phyloP scores from a whole-genome alignment of 2,888 invertebrate genomes.

The Xanthorhoe spadicearia region DNA sequence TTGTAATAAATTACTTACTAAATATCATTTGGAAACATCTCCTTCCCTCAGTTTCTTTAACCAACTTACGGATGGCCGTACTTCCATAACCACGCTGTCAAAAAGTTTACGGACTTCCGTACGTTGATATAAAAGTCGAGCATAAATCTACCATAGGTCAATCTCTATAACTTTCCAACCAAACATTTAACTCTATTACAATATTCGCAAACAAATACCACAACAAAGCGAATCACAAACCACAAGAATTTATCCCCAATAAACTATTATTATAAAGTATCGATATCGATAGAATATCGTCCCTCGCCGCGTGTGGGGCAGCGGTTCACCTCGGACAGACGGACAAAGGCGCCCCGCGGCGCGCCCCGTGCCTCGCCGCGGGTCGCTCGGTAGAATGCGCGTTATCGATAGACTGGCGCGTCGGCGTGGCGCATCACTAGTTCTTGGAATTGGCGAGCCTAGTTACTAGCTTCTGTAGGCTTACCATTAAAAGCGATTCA shows the following conservation, averaged over 20 bases:
- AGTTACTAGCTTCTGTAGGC: constrained; percentile 8
- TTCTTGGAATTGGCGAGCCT: constrained; percentile 25
- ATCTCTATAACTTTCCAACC: not conserved
- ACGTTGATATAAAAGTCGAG: no score
- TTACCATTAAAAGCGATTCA: no score
- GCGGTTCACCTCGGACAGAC: constrained; percentile 65
- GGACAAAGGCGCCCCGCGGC: constrained; percentile 75
- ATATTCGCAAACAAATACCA: not conserved
- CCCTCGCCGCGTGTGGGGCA: constrained; percentile 68
- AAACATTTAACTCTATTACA: not conserved
- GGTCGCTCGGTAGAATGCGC: constrained; percentile 20
- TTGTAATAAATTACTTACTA: no score
- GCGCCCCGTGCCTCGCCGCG: constrained; percentile 45
- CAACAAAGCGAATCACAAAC: constrained; percentile 10
- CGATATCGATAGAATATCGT: constrained; percentile 42
- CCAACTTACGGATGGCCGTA: no score
- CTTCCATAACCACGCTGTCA: no score
- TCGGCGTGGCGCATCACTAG: constrained; percentile 31
- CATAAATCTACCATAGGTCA: no score
- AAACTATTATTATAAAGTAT: constrained; percentile 22
- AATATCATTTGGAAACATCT: no score
- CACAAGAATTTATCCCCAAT: constrained; percentile 1
- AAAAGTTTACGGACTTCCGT: no score
- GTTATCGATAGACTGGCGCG: constrained; percentile 30
- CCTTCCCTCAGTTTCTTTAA: no score